These are phyloP conservation scores for Hydractinia echinata DNA, from an alignment of 30 jellyfish, hydroid and myxozoan genomes.

Conservation along the genomic window DNA sequence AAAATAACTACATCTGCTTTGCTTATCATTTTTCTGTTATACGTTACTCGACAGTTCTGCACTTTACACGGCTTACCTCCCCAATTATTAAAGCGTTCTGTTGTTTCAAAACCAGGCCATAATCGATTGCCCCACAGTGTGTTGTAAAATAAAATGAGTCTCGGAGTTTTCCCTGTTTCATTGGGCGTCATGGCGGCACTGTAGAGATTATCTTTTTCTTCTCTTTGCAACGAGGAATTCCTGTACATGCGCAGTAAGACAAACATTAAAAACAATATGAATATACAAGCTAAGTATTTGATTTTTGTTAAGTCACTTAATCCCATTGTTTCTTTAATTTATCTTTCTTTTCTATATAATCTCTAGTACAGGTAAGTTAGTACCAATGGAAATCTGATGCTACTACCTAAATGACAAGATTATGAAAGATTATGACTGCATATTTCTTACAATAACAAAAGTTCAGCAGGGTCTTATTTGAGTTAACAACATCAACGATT, in stretches of 20 bases:
- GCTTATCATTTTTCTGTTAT: slow-evolving; percentile 39
- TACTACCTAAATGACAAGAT: no score
- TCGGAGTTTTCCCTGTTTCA: slow-evolving; percentile 30
- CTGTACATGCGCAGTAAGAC: not conserved
- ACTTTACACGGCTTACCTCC: slow-evolving; percentile 72
- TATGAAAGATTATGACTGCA: no score
- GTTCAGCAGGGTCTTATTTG: no score
- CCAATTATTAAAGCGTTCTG: slow-evolving; percentile 64
- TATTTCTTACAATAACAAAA: no score
- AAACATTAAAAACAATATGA: not conserved
- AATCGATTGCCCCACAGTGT: slow-evolving; percentile 52
- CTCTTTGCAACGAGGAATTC: not conserved
- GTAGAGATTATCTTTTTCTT: not conserved
- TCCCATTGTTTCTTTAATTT: not conserved
- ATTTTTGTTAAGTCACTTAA: slow-evolving; percentile 2
- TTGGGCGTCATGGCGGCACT: not conserved
- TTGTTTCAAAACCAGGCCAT: slow-evolving; percentile 83
- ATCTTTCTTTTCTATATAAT: not conserved
- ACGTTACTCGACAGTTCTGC: slow-evolving; percentile 64
- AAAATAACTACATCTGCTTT: slow-evolving; percentile 69
- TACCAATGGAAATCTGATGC: no score
- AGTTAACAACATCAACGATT: no score
- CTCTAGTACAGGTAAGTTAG: no score
- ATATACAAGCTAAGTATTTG: slow-evolving; percentile 18
- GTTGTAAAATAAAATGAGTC: slow-evolving; percentile 55